A percentile compares a stretch with the other conserved stretches of the same genome.
Evolutionary conservation across 2,797 vertebrate genomes (phyloP).

Genomic region (Sebastes minor): DNA sequence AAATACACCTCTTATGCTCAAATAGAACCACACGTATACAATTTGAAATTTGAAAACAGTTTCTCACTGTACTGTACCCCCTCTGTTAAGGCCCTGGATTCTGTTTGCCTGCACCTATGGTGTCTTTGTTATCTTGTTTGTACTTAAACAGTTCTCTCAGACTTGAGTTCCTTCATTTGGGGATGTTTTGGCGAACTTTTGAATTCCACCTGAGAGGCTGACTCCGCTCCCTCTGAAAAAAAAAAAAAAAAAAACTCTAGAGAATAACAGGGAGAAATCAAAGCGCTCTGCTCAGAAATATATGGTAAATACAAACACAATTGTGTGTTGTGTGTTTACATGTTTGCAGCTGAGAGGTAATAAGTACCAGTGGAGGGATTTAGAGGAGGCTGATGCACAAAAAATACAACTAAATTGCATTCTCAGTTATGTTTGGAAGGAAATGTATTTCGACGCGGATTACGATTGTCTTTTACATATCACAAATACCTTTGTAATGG

Average conservation of each 20-base stretch:
- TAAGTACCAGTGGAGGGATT: conserved; percentile 51
- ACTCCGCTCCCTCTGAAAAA: conserved; percentile 33
- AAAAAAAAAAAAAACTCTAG: conserved; percentile 20
- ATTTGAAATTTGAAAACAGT: conserved; percentile 30
- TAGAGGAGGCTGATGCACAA: conserved; percentile 22
- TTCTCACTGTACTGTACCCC: conserved; percentile 10
- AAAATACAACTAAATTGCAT: no score
- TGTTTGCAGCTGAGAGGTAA: conserved; percentile 47
- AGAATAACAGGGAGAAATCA: conserved; percentile 52
- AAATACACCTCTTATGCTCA: conserved; percentile 15
- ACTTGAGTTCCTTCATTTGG: conserved; percentile 47
- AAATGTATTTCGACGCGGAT: no score
- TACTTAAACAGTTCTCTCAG: conserved; percentile 41
- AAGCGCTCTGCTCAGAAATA: conserved; percentile 32
- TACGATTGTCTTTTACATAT: no score
- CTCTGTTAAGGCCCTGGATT: conserved; percentile 17
- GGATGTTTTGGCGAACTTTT: conserved; percentile 63
- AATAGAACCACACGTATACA: conserved; percentile 2
- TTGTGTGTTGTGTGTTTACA: conserved; percentile 6
- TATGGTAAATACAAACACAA: conserved; percentile 45
- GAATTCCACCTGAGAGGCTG: conserved; percentile 48
- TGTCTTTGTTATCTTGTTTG: conserved; percentile 48
- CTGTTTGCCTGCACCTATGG: conserved; percentile 35
- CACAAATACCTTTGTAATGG: no score
- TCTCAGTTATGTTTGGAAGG: no score